Base-by-base conservation (phyloP, 2,888 invertebrate genomes). In the Rhogogaster chlorosoma region DNA sequence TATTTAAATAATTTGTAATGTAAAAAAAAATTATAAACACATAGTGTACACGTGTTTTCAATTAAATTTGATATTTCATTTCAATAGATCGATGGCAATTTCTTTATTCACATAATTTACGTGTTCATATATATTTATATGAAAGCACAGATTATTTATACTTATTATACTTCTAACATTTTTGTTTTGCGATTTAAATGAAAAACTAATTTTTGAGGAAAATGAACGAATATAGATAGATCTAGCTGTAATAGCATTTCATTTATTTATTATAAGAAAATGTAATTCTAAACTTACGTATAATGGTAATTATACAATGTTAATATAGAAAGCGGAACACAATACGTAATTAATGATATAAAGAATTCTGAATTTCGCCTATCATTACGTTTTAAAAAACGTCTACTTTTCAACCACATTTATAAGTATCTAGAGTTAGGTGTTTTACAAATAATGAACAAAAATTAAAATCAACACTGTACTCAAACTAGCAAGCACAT, bases 221-320 rank as follows among this genome's bases (percentile, higher is more conserved):
- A 7, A 61, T 26, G 10, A 26, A 10, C 9, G 22, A 67, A 67
- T 12, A 12, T 32, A 32, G 32, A 32, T 32, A 18, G 18, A 67
- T 73, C 10, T n/a, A 32, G 42, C 15, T 26, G 15, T 53, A 29
- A 26, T 3, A 77, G 53, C 29, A 9, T 53, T 77, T 53, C 29
- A 32, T 77, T 53, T 49, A 29, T 77, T 53, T 77, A 53, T 77
- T 77, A 26, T 53, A 53, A 77, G 77, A 77, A 77, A 77, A 77
- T 77, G 77, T 77, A 32, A 77, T 53, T 77, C 77, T 77, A 77
- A 77, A 53, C 77, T 77, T 49, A 77, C 49, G 53, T 77, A 49
- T 53, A 49, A 77, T 32, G n/a, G 7, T 9, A 77, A 32, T 77
- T 77, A 77, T 49, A 77, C 29, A 77, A 49, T 77, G 49, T n/a